Conservation (phyloP, 2,113 vertebrate species). For the Rousettus leschenaultii region DNA sequence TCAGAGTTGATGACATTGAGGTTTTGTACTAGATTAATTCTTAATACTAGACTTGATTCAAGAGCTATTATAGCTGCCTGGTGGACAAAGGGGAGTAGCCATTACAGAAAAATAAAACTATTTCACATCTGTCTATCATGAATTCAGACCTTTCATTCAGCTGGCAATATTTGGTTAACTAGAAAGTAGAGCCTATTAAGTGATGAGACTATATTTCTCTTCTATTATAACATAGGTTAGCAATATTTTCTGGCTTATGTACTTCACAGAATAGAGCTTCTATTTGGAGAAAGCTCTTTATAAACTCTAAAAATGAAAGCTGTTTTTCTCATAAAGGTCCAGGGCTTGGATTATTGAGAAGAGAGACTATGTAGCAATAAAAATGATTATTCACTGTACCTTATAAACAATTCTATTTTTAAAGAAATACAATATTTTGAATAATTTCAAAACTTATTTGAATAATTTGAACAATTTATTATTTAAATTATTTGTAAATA, state of each 20-base stretch:
- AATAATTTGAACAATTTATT: neutral
- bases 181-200: neutral
- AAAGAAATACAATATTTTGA: neutral
- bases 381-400: neutral
- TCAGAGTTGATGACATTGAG: neutral
- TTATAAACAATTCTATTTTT: neutral
- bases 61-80: neutral
- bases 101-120: neutral
- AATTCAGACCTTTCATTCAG: neutral
- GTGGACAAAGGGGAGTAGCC: neutral
- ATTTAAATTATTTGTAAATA: neutral
- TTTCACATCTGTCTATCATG: neutral
- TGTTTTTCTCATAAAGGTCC: neutral
- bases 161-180: neutral
- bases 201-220: neutral
- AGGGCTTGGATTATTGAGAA: neutral
- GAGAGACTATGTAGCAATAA: neutral
- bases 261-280: neutral
- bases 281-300: neutral
- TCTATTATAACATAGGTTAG: neutral
- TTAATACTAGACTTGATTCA: neutral
- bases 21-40: conserved; percentile 52
- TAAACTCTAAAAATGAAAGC: neutral
- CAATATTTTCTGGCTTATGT: neutral
- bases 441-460: neutral